phyloP scores from a whole-genome alignment of 1,140 invertebrate species.

The Colletes latitarsis region DNA sequence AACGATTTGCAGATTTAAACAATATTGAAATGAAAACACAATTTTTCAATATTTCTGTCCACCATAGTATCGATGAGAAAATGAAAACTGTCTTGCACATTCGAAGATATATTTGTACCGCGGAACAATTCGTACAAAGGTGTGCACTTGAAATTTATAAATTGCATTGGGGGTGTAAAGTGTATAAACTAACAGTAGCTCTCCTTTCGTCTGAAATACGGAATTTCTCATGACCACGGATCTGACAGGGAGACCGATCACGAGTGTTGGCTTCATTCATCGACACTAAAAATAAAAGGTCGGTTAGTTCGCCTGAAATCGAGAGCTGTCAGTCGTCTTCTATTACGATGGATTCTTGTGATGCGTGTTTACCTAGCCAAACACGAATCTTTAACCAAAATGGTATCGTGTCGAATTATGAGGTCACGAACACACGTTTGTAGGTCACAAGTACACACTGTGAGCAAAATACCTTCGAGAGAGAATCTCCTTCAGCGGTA shows the following conservation, averaged over 20 bases:
- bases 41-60: too few relatives aligned
- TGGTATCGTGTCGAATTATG: background rate
- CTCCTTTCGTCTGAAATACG: background rate
- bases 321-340: background rate
- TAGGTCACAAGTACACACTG: background rate
- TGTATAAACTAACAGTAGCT: too few relatives aligned
- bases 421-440: background rate
- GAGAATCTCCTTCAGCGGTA: constrained; percentile 5
- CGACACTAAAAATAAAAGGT: constrained; percentile 2
- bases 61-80: background rate
- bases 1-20: background rate
- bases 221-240: background rate
- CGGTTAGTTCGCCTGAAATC: background rate
- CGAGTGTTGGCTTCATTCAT: constrained; percentile 1
- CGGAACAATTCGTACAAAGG: background rate
- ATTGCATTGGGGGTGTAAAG: background rate
- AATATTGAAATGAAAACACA: background rate
- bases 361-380: background rate
- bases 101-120: background rate
- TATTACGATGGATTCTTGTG: background rate
- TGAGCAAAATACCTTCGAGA: background rate
- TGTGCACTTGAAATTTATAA: background rate
- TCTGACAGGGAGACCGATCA: background rate
- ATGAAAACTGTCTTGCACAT: too few relatives aligned
- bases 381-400: background rate